Evolutionary conservation across 2,797 vertebrate genomes (phyloP).

Genomic region (Masticophis lateralis): DNA sequence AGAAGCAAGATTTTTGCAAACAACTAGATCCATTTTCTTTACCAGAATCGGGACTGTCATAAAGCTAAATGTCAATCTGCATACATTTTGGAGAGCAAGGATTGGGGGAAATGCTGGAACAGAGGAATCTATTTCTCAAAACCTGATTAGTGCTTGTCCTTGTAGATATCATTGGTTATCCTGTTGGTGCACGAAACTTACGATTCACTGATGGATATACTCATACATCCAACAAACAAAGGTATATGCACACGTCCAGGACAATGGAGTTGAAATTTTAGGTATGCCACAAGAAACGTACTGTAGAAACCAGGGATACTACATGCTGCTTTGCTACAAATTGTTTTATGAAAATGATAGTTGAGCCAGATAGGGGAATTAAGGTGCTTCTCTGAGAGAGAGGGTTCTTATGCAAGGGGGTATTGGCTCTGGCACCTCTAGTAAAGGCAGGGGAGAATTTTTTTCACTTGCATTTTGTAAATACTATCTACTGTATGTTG

Average conservation of each 20-base stretch:
- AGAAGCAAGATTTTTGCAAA: constrained; percentile 15
- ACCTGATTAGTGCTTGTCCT: not conserved
- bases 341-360: not conserved
- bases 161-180: not conserved
- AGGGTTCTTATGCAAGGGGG: not conserved
- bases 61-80: constrained; percentile 24
- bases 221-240: constrained; percentile 1
- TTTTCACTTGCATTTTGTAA: not conserved
- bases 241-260: not conserved
- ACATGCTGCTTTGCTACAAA: not conserved
- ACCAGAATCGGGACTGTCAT: not conserved
- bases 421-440: not conserved
- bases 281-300: not conserved
- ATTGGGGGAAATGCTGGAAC: not conserved
- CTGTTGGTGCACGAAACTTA: not conserved
- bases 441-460: not conserved
- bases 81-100: constrained; percentile 15
- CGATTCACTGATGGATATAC: not conserved
- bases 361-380: not conserved
- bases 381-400: constrained; percentile 21
- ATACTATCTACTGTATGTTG: not conserved
- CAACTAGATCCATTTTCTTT: not conserved
- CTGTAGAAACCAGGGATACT: not conserved
- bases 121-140: not conserved
- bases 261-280: not conserved